These are phyloP conservation scores for Sinhomidia bicolor DNA, from an alignment of 2,888 invertebrate species.

Conservation along the genomic window DNA sequence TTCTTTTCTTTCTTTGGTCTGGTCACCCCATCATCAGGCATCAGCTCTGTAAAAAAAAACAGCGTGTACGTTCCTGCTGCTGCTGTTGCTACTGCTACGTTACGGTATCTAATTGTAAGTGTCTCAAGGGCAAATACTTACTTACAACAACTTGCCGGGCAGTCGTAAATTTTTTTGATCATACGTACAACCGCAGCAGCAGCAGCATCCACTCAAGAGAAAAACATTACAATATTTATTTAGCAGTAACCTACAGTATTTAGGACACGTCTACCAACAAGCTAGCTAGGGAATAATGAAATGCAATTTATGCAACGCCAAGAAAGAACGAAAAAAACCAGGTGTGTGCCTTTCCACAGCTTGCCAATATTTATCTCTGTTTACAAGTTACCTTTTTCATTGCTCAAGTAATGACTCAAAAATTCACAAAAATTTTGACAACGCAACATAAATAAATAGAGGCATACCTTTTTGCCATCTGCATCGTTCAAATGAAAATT, in stretches of 20 bases:
- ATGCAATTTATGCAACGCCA: neutral
- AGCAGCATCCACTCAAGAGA: neutral
- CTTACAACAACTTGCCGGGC: constrained; percentile 9
- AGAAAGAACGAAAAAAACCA: neutral
- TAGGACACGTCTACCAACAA: neutral
- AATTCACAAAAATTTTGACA: neutral
- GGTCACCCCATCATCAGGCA: too few species aligned
- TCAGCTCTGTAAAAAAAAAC: neutral
- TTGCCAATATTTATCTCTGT: too few species aligned
- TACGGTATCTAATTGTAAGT: constrained; percentile 1
- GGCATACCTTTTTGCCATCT: too few species aligned
- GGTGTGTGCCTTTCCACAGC: neutral
- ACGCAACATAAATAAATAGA: neutral
- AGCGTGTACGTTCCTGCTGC: neutral
- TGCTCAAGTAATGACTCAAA: too few species aligned
- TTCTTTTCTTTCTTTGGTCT: neutral
- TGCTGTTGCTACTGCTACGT: neutral
- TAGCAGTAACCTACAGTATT: neutral
- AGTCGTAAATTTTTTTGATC: constrained; percentile 19
- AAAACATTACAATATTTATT: constrained; percentile 9
- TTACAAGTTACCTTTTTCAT: too few species aligned
- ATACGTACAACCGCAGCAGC: too few species aligned
- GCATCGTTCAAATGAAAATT: too few species aligned
- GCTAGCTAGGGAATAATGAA: neutral
- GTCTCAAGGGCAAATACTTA: constrained; percentile 16